A percentile compares a stretch with the other conserved stretches of the same genome.
Conservation (phyloP, 1,140 invertebrate genomes). For the Vollenhovia emeryi region DNA sequence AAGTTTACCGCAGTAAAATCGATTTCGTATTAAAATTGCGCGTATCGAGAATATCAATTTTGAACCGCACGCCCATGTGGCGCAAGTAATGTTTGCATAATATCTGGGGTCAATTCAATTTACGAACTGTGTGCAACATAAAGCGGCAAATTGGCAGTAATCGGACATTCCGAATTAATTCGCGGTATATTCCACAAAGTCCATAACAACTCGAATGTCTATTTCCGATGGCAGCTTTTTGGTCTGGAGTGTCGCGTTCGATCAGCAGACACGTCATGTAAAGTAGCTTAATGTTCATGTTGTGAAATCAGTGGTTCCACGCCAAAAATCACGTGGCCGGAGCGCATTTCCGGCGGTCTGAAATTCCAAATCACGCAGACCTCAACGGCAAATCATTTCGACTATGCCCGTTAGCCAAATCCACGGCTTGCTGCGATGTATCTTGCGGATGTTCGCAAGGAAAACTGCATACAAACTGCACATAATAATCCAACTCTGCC, state of each 20-base stretch:
- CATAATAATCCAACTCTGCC: not conserved
- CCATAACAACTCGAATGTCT: conserved; percentile 30
- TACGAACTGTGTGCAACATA: conserved; percentile 24
- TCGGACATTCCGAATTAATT: conserved; percentile 46
- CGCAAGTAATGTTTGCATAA: conserved; percentile 11
- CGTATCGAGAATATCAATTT: not conserved
- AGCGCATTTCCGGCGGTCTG: not conserved
- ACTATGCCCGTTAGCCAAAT: not conserved
- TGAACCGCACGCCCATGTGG: not conserved
- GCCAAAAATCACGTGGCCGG: conserved; percentile 32
- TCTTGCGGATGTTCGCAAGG: not conserved
- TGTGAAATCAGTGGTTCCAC: conserved; percentile 24
- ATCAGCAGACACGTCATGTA: conserved; percentile 21
- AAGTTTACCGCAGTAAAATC: not conserved
- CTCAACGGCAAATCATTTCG: conserved; percentile 22
- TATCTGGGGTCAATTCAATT: not conserved
- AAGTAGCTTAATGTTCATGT: conserved; percentile 46
- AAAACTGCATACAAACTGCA: not conserved
- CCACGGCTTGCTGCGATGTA: no score
- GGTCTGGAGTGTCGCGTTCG: not conserved
- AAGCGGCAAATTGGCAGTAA: conserved; percentile 43
- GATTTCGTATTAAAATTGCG: not conserved
- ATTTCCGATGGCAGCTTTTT: conserved; percentile 35
- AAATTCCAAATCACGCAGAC: conserved; percentile 31
- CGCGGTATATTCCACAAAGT: conserved; percentile 24